phyloP scores from a whole-genome alignment of 1,140 invertebrate species.

The Orussus abietinus region DNA sequence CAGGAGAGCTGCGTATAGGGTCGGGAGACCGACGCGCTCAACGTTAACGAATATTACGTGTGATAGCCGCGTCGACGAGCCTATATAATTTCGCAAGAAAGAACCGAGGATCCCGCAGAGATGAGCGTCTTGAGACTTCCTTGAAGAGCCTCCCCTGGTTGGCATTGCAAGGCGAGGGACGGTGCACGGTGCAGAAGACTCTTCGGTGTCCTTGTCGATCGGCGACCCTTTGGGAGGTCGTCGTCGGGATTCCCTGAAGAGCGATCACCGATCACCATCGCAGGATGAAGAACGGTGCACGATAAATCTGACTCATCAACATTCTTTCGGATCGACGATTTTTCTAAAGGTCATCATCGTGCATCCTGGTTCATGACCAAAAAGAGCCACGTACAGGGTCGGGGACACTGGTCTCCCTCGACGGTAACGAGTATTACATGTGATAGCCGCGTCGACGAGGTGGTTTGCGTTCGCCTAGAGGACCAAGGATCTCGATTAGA shows the following conservation, averaged over 20 bases:
- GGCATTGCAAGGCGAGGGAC: conserved; percentile 14
- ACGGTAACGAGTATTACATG: conserved; percentile 54
- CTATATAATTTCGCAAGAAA: conserved; percentile 23
- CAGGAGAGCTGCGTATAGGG: conserved; percentile 82
- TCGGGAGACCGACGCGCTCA: conserved; percentile 49
- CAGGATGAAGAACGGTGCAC: no score
- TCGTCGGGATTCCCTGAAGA: conserved; percentile 1
- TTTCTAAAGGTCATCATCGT: conserved; percentile 76
- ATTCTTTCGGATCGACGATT: no score
- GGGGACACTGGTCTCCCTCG: conserved; percentile 50
- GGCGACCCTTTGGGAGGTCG: conserved; percentile 2
- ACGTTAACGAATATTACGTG: conserved; percentile 54
- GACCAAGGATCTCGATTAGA: conserved; percentile 16
- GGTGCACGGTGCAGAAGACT: conserved; percentile 10
- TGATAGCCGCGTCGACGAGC: conserved; percentile 43
- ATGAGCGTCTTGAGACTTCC: conserved; percentile 12
- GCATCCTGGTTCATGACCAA: conserved; percentile 75
- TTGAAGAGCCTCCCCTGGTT: conserved; percentile 18
- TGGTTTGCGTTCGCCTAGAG: conserved; percentile 22
- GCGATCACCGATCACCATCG: no score
- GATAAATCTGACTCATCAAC: no score
- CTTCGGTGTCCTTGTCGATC: neutral
- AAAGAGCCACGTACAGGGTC: conserved; percentile 76
- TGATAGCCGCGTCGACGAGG: conserved; percentile 43
- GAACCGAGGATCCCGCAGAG: conserved; percentile 13